phyloP scores from a whole-genome alignment of 2,888 invertebrate species.

The Trilocha varians region DNA sequence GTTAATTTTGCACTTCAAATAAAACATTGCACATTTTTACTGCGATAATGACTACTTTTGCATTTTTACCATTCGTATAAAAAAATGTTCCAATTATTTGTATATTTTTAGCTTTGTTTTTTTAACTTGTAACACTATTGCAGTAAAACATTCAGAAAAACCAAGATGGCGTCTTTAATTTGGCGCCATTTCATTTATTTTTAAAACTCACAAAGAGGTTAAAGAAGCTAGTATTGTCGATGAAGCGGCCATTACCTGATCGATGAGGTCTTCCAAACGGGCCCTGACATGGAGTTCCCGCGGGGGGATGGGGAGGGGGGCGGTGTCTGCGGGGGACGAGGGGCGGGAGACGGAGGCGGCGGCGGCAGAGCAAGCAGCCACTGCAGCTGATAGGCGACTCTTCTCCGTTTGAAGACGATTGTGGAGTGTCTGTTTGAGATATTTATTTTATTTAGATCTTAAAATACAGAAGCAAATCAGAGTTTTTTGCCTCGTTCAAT shows the following conservation, averaged over 20 bases:
- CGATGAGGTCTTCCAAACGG: constrained; percentile 91
- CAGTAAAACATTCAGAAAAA: too few species aligned
- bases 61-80: too few species aligned
- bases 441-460: neutral
- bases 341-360: constrained; percentile 93
- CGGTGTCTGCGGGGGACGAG: constrained; percentile 89
- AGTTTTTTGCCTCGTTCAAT: too few species aligned
- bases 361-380: constrained; percentile 94
- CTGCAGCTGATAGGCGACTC: constrained; percentile 86
- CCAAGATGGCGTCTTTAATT: too few species aligned
- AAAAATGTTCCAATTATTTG: too few species aligned
- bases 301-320: constrained; percentile 88
- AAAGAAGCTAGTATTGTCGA: constrained; percentile 8
- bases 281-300: constrained; percentile 88
- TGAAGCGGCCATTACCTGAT: constrained; percentile 79
- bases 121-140: too few species aligned
- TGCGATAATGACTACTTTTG: too few species aligned
- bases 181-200: too few species aligned
- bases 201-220: neutral
- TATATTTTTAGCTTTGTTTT: too few species aligned
- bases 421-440: constrained; percentile 74
- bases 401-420: constrained; percentile 92
- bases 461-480: too few species aligned
- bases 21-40: too few species aligned
- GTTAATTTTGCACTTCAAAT: too few species aligned